Conservation (phyloP, 2,888 invertebrate species). For the Bruchidius siliquastri region DNA sequence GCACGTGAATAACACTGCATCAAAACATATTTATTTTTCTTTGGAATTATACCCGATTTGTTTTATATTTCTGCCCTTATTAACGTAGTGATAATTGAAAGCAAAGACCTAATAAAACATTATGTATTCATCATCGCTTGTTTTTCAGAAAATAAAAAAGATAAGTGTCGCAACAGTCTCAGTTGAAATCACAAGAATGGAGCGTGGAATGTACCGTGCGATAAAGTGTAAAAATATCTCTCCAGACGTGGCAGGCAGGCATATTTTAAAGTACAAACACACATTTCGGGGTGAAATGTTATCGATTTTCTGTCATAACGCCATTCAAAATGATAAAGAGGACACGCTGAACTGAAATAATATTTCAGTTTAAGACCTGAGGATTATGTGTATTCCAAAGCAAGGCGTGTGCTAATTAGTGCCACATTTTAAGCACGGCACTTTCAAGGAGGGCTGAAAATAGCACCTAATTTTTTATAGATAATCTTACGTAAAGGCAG, state of each 20-base stretch:
- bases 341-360: background rate
- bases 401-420: no score
- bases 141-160: background rate
- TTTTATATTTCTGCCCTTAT: background rate
- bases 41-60: background rate
- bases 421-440: no score
- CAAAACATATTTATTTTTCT: background rate
- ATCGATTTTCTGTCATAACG: background rate
- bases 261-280: background rate
- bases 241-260: background rate
- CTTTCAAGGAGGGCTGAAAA: no score
- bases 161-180: background rate
- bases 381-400: no score
- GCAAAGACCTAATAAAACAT: background rate
- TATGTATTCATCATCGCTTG: background rate
- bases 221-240: background rate
- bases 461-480: no score
- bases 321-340: background rate
- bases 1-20: background rate
- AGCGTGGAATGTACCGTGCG: background rate
- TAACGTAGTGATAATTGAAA: background rate
- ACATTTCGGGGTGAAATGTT: background rate
- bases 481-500: no score
- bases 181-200: background rate
- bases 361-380: no score